A percentile compares a stretch with the other conserved stretches of the same genome.
phyloP scores from a whole-genome alignment of 2,797 vertebrate genomes.

The Furcifer pardalis region DNA sequence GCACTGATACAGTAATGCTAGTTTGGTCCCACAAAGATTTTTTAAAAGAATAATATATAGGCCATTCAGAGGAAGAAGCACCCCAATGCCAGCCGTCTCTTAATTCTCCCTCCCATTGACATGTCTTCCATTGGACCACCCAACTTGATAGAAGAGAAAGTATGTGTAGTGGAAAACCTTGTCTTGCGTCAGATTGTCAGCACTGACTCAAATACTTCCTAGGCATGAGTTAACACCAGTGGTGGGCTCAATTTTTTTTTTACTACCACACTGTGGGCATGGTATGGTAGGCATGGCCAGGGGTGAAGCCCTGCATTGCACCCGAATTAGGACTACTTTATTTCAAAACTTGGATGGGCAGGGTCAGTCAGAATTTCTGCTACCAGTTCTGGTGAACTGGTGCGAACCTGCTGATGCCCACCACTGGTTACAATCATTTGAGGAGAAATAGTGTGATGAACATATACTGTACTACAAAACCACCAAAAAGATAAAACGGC shows the following conservation, averaged over 20 bases:
- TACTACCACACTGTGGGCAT: no score
- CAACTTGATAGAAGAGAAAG: neutral
- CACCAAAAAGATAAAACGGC: neutral
- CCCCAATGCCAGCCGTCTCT: neutral
- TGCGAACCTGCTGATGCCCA: no score
- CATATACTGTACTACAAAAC: no score
- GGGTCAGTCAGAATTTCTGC: no score
- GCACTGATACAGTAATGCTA: neutral
- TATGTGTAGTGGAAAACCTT: neutral
- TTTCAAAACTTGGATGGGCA: no score
- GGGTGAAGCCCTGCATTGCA: no score
- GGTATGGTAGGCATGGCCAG: no score
- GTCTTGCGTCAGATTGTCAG: neutral
- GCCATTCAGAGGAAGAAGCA: neutral
- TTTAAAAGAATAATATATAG: neutral
- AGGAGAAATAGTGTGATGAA: neutral
- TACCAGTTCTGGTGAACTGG: no score
- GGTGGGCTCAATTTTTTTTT: no score
- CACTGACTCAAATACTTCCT: slow-evolving; percentile 5
- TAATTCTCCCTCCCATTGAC: neutral
- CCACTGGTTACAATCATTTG: no score
- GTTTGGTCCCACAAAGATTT: neutral
- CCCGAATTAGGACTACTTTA: no score
- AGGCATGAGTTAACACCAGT: neutral
- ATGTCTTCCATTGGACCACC: neutral